These are phyloP conservation scores for Sycophaga agraensis DNA, from an alignment of 1,140 invertebrate species.

Conservation along the genomic window DNA sequence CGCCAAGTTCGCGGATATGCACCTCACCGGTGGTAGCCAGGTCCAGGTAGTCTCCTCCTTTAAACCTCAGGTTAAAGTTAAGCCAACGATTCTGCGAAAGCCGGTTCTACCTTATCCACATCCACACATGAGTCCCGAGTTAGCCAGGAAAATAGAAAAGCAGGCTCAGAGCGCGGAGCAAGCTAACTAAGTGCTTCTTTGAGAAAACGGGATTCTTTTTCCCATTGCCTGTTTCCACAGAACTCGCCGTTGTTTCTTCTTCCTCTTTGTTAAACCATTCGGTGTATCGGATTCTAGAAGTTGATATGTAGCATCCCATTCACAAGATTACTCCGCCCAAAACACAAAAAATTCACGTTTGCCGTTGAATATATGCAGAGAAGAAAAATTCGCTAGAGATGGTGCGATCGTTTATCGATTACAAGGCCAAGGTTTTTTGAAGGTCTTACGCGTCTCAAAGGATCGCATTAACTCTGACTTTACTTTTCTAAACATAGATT, in stretches of 20 bases:
- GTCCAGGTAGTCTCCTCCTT: conserved; percentile 53
- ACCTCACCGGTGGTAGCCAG: conserved; percentile 59
- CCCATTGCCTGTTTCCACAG: background rate
- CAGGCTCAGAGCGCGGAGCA: conserved; percentile 52
- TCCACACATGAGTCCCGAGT: conserved; percentile 52
- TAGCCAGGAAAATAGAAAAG: conserved; percentile 53
- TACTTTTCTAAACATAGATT: conserved; percentile 50
- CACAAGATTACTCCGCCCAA: conserved; percentile 50
- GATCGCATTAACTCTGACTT: conserved; percentile 36
- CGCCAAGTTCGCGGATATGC: conserved; percentile 64
- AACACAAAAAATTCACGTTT: conserved; percentile 26
- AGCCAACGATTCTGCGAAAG: conserved; percentile 73
- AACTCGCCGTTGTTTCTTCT: background rate
- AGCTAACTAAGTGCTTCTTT: conserved; percentile 1
- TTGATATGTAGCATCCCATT: conserved; percentile 26
- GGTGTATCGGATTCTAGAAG: background rate
- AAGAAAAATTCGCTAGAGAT: conserved; percentile 11
- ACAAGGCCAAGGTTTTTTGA: background rate
- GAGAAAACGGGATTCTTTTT: background rate
- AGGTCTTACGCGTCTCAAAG: conserved; percentile 3
- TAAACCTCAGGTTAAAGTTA: conserved; percentile 72
- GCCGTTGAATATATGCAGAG: conserved; percentile 2
- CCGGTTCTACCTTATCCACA: conserved; percentile 61
- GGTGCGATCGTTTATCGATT: background rate
- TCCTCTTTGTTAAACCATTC: background rate